Evolutionary conservation across 2,888 invertebrate species (phyloP).

Genomic region (Mythimna pallens): DNA sequence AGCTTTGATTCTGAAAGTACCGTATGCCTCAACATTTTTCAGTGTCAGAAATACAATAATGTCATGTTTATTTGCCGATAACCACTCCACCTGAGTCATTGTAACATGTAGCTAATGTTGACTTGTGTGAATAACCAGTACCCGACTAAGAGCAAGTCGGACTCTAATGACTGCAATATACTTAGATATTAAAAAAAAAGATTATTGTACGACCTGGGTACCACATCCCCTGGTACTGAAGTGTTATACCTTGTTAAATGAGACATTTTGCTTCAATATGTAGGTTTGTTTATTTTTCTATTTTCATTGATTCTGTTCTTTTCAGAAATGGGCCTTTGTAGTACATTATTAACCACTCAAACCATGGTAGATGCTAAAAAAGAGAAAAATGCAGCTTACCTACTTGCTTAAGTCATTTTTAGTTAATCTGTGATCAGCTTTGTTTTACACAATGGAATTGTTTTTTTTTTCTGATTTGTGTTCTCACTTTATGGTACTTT

Average conservation of each 20-base stretch:
- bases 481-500: slow-evolving; percentile 76
- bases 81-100: too few relatives aligned
- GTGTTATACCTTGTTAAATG: not conserved
- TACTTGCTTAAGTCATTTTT: slow-evolving; percentile 76
- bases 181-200: too few relatives aligned
- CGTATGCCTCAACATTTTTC: not conserved
- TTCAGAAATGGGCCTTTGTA: slow-evolving; percentile 15
- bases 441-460: slow-evolving; percentile 83
- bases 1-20: not conserved
- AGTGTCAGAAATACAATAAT: not conserved
- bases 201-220: too few relatives aligned
- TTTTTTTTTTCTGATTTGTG: slow-evolving; percentile 77
- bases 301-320: not conserved
- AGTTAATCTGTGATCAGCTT: slow-evolving; percentile 86
- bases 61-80: too few relatives aligned
- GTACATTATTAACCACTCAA: slow-evolving; percentile 10
- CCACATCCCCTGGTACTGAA: too few relatives aligned
- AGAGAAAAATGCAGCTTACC: slow-evolving; percentile 72
- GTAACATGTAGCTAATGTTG: too few relatives aligned
- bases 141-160: too few relatives aligned
- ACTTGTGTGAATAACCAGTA: too few relatives aligned
- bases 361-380: slow-evolving; percentile 28
- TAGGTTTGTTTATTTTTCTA: not conserved
- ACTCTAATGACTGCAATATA: too few relatives aligned
- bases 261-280: not conserved